Evolutionary conservation across 1,140 invertebrate genomes (phyloP).

Genomic region (Phortica variegata): DNA sequence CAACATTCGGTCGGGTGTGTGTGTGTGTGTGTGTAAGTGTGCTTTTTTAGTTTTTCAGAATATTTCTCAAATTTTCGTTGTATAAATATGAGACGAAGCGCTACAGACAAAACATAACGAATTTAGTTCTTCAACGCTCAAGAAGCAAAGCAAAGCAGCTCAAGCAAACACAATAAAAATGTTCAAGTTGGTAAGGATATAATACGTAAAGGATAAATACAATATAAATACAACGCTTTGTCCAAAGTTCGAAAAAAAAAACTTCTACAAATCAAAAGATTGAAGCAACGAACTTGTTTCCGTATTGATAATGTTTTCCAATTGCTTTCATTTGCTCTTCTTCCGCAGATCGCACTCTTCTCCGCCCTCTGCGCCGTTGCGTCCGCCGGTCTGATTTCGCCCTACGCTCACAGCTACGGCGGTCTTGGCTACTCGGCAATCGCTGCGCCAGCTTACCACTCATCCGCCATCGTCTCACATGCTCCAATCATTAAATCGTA

Average conservation of each 20-base stretch:
- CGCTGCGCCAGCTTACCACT: conserved; percentile 33
- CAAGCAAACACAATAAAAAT: conserved; percentile 34
- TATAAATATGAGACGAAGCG: conserved; percentile 46
- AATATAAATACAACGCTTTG: background rate
- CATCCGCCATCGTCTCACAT: conserved; percentile 42
- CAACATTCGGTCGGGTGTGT: too few relatives aligned
- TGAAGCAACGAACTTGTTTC: conserved; percentile 29
- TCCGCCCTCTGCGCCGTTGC: conserved; percentile 50
- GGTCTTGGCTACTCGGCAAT: conserved; percentile 26
- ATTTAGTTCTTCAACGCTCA: conserved; percentile 35
- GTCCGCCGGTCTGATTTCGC: conserved; percentile 44
- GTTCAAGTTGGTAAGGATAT: conserved; percentile 54
- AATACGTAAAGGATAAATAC: conserved; percentile 8
- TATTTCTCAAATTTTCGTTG: conserved; percentile 44
- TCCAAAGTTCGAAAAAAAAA: too few relatives aligned
- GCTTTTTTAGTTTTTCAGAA: conserved; percentile 30
- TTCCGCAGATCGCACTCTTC: conserved; percentile 36
- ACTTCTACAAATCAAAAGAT: too few relatives aligned
- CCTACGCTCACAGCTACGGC: conserved; percentile 39
- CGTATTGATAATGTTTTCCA: background rate
- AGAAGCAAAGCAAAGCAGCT: conserved; percentile 27
- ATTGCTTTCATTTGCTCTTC: background rate
- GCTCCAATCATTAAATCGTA: conserved; percentile 46
- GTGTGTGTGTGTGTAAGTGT: conserved; percentile 11
- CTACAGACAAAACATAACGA: conserved; percentile 38